phyloP scores from a whole-genome alignment of 2,888 invertebrate genomes.

The Erebia ligea region DNA sequence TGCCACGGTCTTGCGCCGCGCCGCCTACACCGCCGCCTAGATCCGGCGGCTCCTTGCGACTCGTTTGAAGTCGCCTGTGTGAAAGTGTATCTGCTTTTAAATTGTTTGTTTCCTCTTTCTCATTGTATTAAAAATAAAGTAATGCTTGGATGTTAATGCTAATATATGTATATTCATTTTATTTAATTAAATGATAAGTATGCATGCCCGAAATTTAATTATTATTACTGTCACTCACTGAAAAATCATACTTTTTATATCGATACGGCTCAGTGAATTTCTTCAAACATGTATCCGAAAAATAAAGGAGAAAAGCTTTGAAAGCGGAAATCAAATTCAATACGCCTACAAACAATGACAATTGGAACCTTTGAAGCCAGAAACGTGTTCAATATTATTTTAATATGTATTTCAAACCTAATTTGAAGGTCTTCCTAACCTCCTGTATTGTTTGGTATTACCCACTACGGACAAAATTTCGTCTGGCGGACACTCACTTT shows the following conservation, averaged over 20 bases:
- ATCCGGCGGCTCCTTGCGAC: no score
- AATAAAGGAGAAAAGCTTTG: constrained; percentile 1
- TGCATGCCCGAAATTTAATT: background rate
- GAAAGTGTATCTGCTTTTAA: no score
- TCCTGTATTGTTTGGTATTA: background rate
- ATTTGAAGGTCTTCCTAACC: background rate
- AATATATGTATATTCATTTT: no score
- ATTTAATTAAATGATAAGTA: background rate
- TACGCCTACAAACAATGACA: constrained; percentile 28
- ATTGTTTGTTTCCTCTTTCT: no score
- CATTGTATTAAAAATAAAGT: no score
- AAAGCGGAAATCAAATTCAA: constrained; percentile 22
- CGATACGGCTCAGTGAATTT: background rate
- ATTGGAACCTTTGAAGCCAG: constrained; percentile 17
- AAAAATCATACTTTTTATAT: background rate
- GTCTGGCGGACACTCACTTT: no score
- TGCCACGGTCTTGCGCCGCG: no score
- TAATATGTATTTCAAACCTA: background rate
- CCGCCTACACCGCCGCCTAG: no score
- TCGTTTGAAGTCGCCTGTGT: no score
- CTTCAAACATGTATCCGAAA: background rate
- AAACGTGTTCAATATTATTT: background rate
- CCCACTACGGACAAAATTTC: no score
- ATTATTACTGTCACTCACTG: no score
- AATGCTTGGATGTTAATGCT: no score